Evolutionary conservation across 2,113 vertebrate species (phyloP), one percentile per base, ranked within the genome.

Genomic region (Vanacampus margaritifer): DNA sequence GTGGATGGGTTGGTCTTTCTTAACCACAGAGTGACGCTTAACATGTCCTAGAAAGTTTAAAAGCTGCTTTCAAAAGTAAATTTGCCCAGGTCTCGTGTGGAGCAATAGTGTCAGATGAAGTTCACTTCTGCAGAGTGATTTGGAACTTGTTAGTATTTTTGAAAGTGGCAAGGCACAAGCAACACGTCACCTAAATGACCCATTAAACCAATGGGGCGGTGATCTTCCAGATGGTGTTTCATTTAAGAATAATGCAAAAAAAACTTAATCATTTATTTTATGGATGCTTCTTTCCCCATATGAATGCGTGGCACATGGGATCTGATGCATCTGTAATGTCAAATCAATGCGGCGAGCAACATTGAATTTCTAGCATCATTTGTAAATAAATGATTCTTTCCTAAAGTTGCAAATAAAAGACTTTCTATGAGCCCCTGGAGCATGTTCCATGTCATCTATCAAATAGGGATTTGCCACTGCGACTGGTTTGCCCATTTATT

Each of bases 1-100:
- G 75, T 76, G 76, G 77, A 82, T 64, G 70, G 61, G 70, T 72
- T 76, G 24, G 67, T 60, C 23, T 69, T 24, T 60, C 23, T 69
- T 24, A n/a, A 7, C n/a, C 23, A 60, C 24, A 46, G 75, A 69
- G 21, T 64, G 17, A 14, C 43, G n/a, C 59, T 66, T 8, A 35
- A 71, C 57, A 6, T 24, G 21, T 68, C 39, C 26, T 53, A 5
- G n/a, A 68, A 68, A 0, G 67, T 28, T 54, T 45, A 1, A 6
- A 21, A 70, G 63, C 41, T 41, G 26, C 73, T 74, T 71, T 79
- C 57, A 84, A 48, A 68, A 63, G 24, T 74, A 67, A 0, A 63
- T 85, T 86, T 87, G 84, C 84, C 83, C 84, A 87, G 81, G 77
- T 88, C 83, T 84, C 73, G 82, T 83, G 82, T 86, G 79, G 54